Percentiles rank a stretch among this genome's conserved stretches.
phyloP scores from a whole-genome alignment of 2,888 invertebrate genomes.

The Agapostemon virescens region DNA sequence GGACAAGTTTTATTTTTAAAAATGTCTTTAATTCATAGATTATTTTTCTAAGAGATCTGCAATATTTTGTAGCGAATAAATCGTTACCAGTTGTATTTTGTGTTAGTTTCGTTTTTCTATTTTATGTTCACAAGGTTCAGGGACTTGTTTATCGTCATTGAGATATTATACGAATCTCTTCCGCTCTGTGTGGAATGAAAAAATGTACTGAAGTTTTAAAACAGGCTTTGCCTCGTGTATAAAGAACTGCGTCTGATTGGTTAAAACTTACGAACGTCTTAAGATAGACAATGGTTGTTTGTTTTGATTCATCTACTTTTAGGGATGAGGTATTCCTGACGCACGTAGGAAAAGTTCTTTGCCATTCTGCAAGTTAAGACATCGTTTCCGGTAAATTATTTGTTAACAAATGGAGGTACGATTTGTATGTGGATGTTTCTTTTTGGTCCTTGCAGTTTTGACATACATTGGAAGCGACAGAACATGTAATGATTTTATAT shows the following conservation, averaged over 20 bases:
- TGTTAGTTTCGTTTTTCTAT: neutral
- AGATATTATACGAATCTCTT: neutral
- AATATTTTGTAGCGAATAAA: too few relatives aligned
- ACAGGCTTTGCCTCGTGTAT: neutral
- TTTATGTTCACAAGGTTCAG: neutral
- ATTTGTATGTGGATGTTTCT: neutral
- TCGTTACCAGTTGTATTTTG: too few relatives aligned
- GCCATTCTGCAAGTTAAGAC: neutral
- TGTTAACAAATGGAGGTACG: neutral
- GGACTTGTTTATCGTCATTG: neutral
- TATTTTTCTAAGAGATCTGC: neutral
- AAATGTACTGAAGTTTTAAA: neutral
- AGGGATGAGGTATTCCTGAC: neutral
- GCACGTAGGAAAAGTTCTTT: neutral
- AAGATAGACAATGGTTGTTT: constrained; percentile 9
- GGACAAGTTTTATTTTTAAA: neutral
- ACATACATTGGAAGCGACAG: too few relatives aligned
- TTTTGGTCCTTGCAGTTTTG: neutral
- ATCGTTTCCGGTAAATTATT: neutral
- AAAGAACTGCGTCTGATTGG: neutral
- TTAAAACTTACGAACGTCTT: constrained; percentile 3
- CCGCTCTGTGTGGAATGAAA: neutral
- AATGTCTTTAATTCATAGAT: neutral
- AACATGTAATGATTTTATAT: too few relatives aligned
- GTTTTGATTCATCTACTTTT: constrained; percentile 1